phyloP scores from a whole-genome alignment of 2,113 vertebrate genomes.

The Aspiorhynchus laticeps region DNA sequence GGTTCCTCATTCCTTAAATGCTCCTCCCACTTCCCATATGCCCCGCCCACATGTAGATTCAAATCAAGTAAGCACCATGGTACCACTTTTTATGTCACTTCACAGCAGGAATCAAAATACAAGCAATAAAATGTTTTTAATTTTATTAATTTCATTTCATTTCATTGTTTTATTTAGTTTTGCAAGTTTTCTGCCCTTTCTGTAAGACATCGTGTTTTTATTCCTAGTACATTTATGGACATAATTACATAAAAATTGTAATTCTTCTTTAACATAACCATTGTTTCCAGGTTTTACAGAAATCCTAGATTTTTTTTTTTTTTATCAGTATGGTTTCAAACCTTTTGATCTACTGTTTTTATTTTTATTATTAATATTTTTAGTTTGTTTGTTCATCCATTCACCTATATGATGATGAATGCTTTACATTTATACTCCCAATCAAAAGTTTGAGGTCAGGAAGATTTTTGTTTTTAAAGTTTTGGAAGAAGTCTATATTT shows the following conservation, averaged over 20 bases:
- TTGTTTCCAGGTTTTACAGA: background rate
- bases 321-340: background rate
- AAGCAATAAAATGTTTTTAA: background rate
- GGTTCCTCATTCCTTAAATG: constrained; percentile 87
- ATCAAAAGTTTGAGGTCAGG: background rate
- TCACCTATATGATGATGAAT: background rate
- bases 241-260: background rate
- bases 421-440: background rate
- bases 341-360: background rate
- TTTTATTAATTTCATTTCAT: background rate
- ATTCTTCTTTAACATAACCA: background rate
- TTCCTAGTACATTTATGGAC: background rate
- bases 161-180: background rate
- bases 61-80: constrained; percentile 85
- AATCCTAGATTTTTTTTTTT: background rate
- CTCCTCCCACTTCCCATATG: constrained; percentile 82
- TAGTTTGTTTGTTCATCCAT: background rate
- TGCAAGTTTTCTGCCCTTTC: background rate
- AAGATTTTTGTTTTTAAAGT: background rate
- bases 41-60: constrained; percentile 87
- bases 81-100: background rate
- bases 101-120: background rate
- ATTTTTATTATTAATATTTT: background rate
- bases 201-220: background rate
- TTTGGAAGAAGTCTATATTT: background rate